Evolutionary conservation across 2,797 vertebrate species (phyloP), one percentile per base, ranked within the genome.

Genomic region (Sebastes dallii): DNA sequence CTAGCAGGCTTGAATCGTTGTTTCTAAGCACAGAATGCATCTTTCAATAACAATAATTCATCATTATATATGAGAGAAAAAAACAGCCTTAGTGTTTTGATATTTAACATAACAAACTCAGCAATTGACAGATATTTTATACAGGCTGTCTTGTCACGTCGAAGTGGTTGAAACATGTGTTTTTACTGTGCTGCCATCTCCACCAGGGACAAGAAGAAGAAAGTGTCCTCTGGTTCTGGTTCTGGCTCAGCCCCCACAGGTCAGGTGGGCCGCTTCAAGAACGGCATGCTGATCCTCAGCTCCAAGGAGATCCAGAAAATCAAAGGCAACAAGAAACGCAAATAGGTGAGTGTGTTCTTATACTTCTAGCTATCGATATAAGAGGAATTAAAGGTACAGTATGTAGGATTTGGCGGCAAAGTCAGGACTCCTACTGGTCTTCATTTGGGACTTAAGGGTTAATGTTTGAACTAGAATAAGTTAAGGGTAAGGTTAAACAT

Each of bases 231-330:
- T 27, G 2, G 32, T 8, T 56, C 69, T 14, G 94, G 94, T 7
- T 94, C 96, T 8, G 92, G 92, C 1, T 89, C 90, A 3, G 91
- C 95, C 46, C 95, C 95, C 30, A 90, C 94, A 0, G 98, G 97
- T 39, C 98, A 97, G 80, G 89, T 98, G 82, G 98, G 98, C 75
- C 97, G 95, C 92, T 99, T 99, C 94, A 98, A 95, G 94, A 94
- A 98, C 66, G 98, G 98, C 46, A 96, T 98, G 66, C 89, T 99
- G 92, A 89, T 98, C 90, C 95, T 99, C 74, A 98, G 95, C 91
- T 87, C 94, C 32, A 88, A 77, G 89, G 97, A 99, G 79, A 96
- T 99, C 91, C 96, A 97, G 94, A 98, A 95, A 85, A 96, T 98
- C 54, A 99, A 97, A 88, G 92, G 94, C 58, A 96, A 94, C 32